phyloP scores from a whole-genome alignment of 2,113 vertebrate species.

The Brachypteracias leptosomus region DNA sequence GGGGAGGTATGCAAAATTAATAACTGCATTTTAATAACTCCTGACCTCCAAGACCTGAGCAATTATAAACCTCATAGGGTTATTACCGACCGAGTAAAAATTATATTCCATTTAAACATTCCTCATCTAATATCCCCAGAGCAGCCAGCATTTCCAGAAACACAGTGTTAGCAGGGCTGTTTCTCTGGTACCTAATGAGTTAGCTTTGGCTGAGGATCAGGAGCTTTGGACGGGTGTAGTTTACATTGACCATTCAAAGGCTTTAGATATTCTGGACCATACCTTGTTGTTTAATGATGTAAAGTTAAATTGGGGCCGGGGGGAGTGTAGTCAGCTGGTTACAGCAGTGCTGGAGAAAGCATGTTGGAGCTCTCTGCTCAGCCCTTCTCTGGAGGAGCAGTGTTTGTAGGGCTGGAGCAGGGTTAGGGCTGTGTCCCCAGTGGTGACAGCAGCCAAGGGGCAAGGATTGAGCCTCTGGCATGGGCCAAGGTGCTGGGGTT shows the following conservation, averaged over 20 bases:
- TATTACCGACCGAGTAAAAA: constrained; percentile 15
- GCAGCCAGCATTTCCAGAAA: constrained; percentile 46
- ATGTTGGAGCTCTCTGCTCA: background rate
- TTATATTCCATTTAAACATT: constrained; percentile 49
- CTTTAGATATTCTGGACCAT: background rate
- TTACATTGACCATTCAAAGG: constrained; percentile 32
- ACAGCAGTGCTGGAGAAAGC: background rate
- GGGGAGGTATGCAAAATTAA: constrained; percentile 18
- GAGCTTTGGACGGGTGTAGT: constrained; percentile 1
- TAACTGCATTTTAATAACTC: constrained; percentile 51
- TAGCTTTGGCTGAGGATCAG: constrained; percentile 55
- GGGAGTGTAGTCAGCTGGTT: background rate
- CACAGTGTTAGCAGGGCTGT: constrained; percentile 33
- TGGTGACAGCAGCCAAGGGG: background rate
- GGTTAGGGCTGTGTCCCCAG: fast-evolving
- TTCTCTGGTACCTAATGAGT: constrained; percentile 59
- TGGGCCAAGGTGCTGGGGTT: background rate
- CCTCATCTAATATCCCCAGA: constrained; percentile 52
- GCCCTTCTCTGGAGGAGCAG: background rate
- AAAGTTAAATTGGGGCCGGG: constrained; percentile 9
- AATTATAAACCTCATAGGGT: constrained; percentile 1
- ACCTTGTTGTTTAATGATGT: constrained; percentile 14
- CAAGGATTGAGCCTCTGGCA: background rate
- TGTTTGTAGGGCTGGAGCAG: background rate
- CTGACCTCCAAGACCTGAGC: background rate